Evolutionary conservation across 2,797 vertebrate genomes (phyloP).

Genomic region (Pseudomugil tenellus): DNA sequence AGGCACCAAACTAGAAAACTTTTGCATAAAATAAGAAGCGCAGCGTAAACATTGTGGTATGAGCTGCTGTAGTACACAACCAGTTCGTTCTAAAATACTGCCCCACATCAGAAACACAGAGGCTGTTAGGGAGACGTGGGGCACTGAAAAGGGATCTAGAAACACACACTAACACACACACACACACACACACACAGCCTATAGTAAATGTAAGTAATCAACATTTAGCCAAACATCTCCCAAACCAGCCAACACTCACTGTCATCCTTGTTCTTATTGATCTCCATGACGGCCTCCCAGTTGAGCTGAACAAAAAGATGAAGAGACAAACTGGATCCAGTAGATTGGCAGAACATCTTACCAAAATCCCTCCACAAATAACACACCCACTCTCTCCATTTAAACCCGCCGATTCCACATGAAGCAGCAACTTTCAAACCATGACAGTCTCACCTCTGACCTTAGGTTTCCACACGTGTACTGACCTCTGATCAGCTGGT

Average conservation of each 20-base stretch:
- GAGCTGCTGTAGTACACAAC: conserved; percentile 5
- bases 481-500: conserved; percentile 38
- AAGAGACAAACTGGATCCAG: conserved; percentile 43
- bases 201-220: conserved; percentile 20
- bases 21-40: no score
- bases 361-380: conserved; percentile 47
- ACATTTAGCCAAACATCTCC: conserved; percentile 35
- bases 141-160: conserved; percentile 13
- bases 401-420: conserved; percentile 40
- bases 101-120: conserved; percentile 11
- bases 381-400: conserved; percentile 22
- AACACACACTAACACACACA: no score
- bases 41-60: neutral
- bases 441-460: conserved; percentile 20
- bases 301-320: conserved; percentile 43
- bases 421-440: conserved; percentile 54
- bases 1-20: neutral
- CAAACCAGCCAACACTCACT: conserved; percentile 60
- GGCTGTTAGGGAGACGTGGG: neutral
- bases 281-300: conserved; percentile 52
- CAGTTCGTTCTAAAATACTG: neutral
- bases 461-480: conserved; percentile 15
- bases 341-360: conserved; percentile 43
- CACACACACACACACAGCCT: neutral
- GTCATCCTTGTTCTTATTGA: conserved; percentile 47